Conservation (phyloP, 1,140 invertebrate species). For the Drosophila novamexicana region DNA sequence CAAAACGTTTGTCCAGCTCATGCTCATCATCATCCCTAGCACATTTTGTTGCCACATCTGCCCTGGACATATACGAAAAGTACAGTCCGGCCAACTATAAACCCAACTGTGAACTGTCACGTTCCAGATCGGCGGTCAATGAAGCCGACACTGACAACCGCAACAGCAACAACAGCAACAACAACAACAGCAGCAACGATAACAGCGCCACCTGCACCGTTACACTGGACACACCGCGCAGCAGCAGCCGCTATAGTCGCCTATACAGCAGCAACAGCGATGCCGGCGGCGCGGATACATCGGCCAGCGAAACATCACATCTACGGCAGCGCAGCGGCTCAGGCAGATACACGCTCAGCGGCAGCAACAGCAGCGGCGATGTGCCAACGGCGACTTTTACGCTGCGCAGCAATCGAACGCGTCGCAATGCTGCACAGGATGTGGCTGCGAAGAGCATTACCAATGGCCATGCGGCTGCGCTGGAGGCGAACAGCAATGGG, state of each 20-base stretch:
- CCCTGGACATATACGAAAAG: constrained; percentile 83
- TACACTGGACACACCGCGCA: constrained; percentile 69
- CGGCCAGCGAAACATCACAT: constrained; percentile 11
- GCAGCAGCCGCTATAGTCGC: constrained; percentile 74
- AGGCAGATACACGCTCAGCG: constrained; percentile 55
- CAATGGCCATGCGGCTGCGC: constrained; percentile 34
- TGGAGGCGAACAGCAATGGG: constrained; percentile 39
- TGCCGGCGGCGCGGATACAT: constrained; percentile 9
- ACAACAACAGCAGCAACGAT: constrained; percentile 25
- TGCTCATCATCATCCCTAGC: constrained; percentile 83
- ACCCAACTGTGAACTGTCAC: constrained; percentile 84
- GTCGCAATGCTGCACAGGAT: constrained; percentile 38
- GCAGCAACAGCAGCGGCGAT: constrained; percentile 69
- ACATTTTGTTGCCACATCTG: constrained; percentile 81
- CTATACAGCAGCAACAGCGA: constrained; percentile 65
- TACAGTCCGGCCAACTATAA: constrained; percentile 84
- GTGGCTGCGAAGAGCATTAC: background rate
- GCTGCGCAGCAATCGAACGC: constrained; percentile 29
- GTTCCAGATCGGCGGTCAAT: constrained; percentile 83
- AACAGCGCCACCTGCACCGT: constrained; percentile 51
- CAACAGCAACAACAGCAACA: constrained; percentile 30
- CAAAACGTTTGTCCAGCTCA: constrained; percentile 78
- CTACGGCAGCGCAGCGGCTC: constrained; percentile 34
- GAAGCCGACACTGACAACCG: constrained; percentile 32
- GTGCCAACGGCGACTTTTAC: constrained; percentile 79